phyloP scores from a whole-genome alignment of 2,113 vertebrate species.

The Strigops habroptila region DNA sequence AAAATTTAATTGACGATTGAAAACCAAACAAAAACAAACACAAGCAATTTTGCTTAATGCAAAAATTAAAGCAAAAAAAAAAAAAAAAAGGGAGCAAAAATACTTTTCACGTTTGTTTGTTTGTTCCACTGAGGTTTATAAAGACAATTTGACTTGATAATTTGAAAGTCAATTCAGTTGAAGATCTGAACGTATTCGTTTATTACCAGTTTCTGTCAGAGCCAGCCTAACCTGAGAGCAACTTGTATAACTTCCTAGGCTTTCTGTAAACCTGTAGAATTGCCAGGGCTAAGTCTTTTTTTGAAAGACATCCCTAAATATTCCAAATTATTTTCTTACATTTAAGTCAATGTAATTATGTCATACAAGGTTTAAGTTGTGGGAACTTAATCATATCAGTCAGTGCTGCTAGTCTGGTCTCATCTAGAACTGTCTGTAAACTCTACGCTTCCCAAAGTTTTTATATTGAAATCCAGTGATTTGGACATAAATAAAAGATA shows the following conservation, averaged over 20 bases:
- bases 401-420: background rate
- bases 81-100: background rate
- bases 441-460: background rate
- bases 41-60: background rate
- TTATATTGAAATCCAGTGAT: background rate
- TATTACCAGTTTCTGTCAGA: background rate
- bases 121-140: background rate
- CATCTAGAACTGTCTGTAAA: background rate
- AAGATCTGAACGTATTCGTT: background rate
- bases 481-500: background rate
- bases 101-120: background rate
- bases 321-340: background rate
- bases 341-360: background rate
- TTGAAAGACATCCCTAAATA: background rate
- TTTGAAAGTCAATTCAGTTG: background rate
- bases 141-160: background rate
- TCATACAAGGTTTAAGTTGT: background rate
- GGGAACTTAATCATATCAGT: background rate
- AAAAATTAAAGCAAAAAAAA: background rate
- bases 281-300: background rate
- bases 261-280: background rate
- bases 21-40: background rate
- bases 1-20: background rate
- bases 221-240: background rate
- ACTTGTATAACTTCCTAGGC: background rate